These are phyloP conservation scores for Zele albiditarsus DNA, from an alignment of 2,888 invertebrate genomes.

Conservation along the genomic window DNA sequence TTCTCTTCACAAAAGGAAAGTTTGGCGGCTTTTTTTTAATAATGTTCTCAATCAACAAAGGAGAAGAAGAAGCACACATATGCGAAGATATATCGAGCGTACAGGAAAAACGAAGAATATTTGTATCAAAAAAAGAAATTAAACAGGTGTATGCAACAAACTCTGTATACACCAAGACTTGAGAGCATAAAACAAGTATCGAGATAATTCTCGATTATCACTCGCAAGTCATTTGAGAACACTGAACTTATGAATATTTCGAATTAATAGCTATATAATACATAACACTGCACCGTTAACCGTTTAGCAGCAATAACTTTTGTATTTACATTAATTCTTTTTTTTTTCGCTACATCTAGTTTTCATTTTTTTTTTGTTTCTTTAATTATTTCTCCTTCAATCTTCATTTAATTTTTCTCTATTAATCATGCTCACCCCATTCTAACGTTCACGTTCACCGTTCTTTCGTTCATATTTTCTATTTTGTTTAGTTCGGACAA, in stretches of 20 bases:
- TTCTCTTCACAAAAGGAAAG: not conserved
- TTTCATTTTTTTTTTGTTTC: constrained; percentile 48
- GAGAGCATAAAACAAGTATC: constrained; percentile 18
- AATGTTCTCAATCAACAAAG: constrained; percentile 12
- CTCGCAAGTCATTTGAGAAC: constrained; percentile 14
- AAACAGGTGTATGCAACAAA: not conserved
- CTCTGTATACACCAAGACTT: constrained; percentile 17
- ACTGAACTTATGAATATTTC: constrained; percentile 48
- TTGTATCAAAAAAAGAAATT: constrained; percentile 15
- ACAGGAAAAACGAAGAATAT: not conserved
- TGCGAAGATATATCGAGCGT: not conserved
- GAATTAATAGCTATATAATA: constrained; percentile 56
- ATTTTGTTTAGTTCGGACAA: not conserved
- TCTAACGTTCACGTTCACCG: constrained; percentile 17
- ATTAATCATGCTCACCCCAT: constrained; percentile 22
- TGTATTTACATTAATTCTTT: constrained; percentile 58
- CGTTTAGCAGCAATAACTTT: constrained; percentile 53
- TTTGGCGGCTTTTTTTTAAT: not conserved
- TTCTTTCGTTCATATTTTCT: constrained; percentile 10
- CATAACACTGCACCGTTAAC: constrained; percentile 54
- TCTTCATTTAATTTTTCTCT: constrained; percentile 30
- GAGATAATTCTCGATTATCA: constrained; percentile 13
- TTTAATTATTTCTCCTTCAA: constrained; percentile 35
- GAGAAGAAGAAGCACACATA: not conserved
- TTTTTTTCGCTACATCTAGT: constrained; percentile 53